A percentile compares a stretch with the other conserved stretches of the same genome.
Evolutionary conservation across 2,888 invertebrate genomes (phyloP).

Genomic region (Sinhomidia bicolor): DNA sequence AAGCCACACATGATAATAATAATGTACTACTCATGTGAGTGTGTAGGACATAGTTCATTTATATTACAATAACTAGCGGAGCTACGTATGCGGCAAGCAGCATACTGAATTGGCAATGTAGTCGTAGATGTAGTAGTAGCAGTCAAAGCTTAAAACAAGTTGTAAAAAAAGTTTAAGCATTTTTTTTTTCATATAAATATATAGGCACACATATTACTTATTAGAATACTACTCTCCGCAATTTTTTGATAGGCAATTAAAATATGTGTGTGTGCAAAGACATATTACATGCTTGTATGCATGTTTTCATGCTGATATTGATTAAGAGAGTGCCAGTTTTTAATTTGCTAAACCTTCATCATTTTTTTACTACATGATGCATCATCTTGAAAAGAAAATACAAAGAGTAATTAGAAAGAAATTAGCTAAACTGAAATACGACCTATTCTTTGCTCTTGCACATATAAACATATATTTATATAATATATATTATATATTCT

Average conservation of each 20-base stretch:
- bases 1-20: background rate
- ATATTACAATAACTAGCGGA: background rate
- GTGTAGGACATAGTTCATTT: background rate
- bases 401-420: slow-evolving; percentile 57
- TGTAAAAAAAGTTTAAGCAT: background rate
- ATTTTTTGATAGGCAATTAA: slow-evolving; percentile 34
- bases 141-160: background rate
- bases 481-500: too few relatives aligned
- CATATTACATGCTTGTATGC: background rate
- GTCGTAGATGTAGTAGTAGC: too few relatives aligned
- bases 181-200: too few relatives aligned
- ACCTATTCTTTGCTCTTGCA: slow-evolving; percentile 5
- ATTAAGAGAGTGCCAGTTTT: slow-evolving; percentile 25
- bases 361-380: background rate
- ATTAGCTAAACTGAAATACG: slow-evolving; percentile 52
- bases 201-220: too few relatives aligned
- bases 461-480: too few relatives aligned
- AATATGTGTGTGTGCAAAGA: background rate
- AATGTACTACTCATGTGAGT: background rate
- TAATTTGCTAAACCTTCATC: slow-evolving; percentile 9
- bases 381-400: background rate
- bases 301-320: slow-evolving; percentile 28
- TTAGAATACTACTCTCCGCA: background rate
- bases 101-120: background rate
- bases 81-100: background rate